phyloP scores from a whole-genome alignment of 2,113 vertebrate genomes.

The Gopherus evgoodei region DNA sequence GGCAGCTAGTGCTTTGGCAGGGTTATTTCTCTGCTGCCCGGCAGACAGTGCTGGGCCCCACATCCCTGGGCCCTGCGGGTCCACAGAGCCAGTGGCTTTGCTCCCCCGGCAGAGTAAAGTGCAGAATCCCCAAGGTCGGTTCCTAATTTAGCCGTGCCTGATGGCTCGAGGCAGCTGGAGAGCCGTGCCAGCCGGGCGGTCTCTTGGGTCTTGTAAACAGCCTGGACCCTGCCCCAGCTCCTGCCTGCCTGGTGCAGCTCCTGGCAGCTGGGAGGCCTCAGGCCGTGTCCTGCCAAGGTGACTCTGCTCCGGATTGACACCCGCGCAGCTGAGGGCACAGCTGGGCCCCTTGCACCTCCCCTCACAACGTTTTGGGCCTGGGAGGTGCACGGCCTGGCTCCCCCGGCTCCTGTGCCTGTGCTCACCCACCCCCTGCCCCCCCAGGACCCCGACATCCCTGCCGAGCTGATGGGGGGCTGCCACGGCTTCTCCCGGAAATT shows the following conservation, averaged over 20 bases:
- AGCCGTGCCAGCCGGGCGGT: background rate
- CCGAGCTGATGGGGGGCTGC: constrained; percentile 91
- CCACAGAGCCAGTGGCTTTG: too few species aligned
- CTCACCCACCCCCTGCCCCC: background rate
- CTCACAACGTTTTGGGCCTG: too few species aligned
- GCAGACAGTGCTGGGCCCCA: too few species aligned
- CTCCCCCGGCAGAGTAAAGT: too few species aligned
- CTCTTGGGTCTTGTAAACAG: too few species aligned
- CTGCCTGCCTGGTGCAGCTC: background rate
- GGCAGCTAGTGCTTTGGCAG: too few species aligned
- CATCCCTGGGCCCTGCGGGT: too few species aligned
- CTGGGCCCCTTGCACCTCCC: background rate
- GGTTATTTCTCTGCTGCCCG: too few species aligned
- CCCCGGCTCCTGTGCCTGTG: rapidly evolving
- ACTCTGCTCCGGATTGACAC: background rate
- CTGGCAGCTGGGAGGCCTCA: background rate
- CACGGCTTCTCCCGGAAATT: constrained; percentile 97
- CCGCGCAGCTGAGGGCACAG: background rate
- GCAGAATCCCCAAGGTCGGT: too few species aligned
- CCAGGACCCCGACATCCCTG: constrained; percentile 88
- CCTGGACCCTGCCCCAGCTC: background rate
- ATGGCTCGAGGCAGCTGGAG: background rate
- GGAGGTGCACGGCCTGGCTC: background rate
- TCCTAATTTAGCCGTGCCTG: background rate
- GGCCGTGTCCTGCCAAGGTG: too few species aligned